Conservation (phyloP, 1,140 invertebrate species). For the Danaus melanippus region DNA sequence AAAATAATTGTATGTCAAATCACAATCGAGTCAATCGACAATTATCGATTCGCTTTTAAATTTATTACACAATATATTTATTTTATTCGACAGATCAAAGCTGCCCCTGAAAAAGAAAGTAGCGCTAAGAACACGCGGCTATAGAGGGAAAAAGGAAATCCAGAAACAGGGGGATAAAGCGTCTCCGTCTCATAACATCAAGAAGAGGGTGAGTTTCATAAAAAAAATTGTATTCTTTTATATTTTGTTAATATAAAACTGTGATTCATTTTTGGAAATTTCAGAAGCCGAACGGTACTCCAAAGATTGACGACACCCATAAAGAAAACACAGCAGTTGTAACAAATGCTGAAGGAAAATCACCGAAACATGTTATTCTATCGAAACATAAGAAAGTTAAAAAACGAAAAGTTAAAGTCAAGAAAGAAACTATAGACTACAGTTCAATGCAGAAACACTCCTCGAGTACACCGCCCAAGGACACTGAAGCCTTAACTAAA, state of each 20-base stretch:
- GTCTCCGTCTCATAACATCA: constrained; percentile 61
- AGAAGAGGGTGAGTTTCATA: constrained; percentile 62
- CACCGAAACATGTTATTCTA: constrained; percentile 60
- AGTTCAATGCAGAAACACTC: constrained; percentile 76
- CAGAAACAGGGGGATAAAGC: constrained; percentile 60
- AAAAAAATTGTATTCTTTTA: constrained; percentile 1
- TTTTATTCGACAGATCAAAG: constrained; percentile 73
- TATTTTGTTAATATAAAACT: neutral
- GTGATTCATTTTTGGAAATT: constrained; percentile 20
- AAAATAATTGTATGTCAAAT: no score
- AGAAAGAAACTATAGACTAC: constrained; percentile 86
- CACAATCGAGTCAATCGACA: no score
- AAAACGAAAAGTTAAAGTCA: constrained; percentile 60
- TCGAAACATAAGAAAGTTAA: constrained; percentile 68
- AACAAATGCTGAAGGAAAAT: constrained; percentile 63
- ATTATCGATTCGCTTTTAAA: neutral
- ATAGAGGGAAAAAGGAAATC: constrained; percentile 70
- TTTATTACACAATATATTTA: constrained; percentile 3
- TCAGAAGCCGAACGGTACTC: constrained; percentile 50
- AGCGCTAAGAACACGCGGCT: constrained; percentile 72
- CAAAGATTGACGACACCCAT: constrained; percentile 46
- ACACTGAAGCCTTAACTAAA: constrained; percentile 83
- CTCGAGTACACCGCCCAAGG: constrained; percentile 47
- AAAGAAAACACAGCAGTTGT: constrained; percentile 56
- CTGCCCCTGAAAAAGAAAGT: constrained; percentile 84